A percentile compares a stretch with the other conserved stretches of the same genome.
phyloP scores from a whole-genome alignment of 2,888 invertebrate species.

The Euphydryas editha region DNA sequence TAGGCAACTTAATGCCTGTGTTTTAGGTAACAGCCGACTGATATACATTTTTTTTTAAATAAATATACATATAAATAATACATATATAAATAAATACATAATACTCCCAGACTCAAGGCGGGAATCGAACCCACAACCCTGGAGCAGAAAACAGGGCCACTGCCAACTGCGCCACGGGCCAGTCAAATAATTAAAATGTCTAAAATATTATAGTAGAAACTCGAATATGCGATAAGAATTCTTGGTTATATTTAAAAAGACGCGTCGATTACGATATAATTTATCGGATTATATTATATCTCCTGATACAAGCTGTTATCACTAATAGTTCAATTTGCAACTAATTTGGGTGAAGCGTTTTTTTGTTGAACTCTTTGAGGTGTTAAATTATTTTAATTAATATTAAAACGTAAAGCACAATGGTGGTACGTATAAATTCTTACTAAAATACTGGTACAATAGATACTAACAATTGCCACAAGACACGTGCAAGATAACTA shows the following conservation, averaged over 20 bases:
- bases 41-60: too few relatives aligned
- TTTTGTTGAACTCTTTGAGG: conserved; percentile 23
- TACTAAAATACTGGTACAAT: not conserved
- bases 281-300: conserved; percentile 58
- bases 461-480: conserved; percentile 1
- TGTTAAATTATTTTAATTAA: conserved; percentile 15
- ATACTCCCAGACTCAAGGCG: too few relatives aligned
- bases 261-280: conserved; percentile 62
- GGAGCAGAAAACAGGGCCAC: too few relatives aligned
- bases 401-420: conserved; percentile 7
- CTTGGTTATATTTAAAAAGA: conserved; percentile 43
- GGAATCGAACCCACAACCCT: too few relatives aligned
- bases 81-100: too few relatives aligned
- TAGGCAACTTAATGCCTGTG: too few relatives aligned
- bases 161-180: too few relatives aligned
- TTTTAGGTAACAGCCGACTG: too few relatives aligned
- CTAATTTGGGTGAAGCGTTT: conserved; percentile 44
- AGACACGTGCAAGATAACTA: conserved; percentile 16
- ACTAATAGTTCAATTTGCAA: conserved; percentile 59
- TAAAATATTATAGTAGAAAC: conserved; percentile 12
- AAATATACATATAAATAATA: too few relatives aligned
- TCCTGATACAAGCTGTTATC: conserved; percentile 51
- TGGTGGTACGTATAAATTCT: conserved; percentile 28
- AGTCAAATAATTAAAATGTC: too few relatives aligned
- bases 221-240: conserved; percentile 12